Base-by-base conservation (phyloP, 2,797 vertebrate genomes). In the Euphonia xanthogaster region DNA sequence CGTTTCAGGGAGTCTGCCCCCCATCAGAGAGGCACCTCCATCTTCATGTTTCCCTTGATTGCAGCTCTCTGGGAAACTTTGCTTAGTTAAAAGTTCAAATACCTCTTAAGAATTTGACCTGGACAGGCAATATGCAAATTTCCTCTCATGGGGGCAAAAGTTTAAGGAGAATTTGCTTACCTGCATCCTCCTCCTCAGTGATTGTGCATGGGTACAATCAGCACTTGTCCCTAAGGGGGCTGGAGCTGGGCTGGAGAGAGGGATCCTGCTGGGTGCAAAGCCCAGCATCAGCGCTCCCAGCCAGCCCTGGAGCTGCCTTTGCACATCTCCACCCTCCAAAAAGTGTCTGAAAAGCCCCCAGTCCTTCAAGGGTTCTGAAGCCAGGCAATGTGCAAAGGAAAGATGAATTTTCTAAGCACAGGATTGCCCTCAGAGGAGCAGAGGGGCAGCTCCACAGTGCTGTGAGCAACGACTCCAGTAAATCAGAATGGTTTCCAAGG, bases 401-500 rank as follows among this genome's bases (percentile, higher is more conserved):
- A 90, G 50, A 31, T 84, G 73, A 14, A 42, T 93, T 78, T 77
- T 86, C 61, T 39, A 51, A 88, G 91, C 28, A 6, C 7, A 5
- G 77, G 47, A 28, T 84, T 2, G 0, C 27, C 71, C 81, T 74
- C 10, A 0, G 24, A 65, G 89, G 74, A 92, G 31, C 82, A 27
- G 0, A 68, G 55, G 90, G 66, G 78, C 90, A 88, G 86, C 24
- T 40, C 90, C 61, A 17, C 55, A 22, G 75, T 1, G 50, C 57
- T 57, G 24, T 31, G 21, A 50, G 72, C 53, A 54, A 53, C 53
- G 48, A 27, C 70, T 54, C 57, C 83, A 75, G 80, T 75, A 78
- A 93, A 84, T 78, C 83, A 92, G 47, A 44, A 31, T 9, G 66
- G 35, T 81, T 86, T 90, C 80, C 73, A 75, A 31, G 35, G 47